Evolutionary conservation across 2,888 invertebrate genomes (phyloP).

Genomic region (Aethes cnicana): DNA sequence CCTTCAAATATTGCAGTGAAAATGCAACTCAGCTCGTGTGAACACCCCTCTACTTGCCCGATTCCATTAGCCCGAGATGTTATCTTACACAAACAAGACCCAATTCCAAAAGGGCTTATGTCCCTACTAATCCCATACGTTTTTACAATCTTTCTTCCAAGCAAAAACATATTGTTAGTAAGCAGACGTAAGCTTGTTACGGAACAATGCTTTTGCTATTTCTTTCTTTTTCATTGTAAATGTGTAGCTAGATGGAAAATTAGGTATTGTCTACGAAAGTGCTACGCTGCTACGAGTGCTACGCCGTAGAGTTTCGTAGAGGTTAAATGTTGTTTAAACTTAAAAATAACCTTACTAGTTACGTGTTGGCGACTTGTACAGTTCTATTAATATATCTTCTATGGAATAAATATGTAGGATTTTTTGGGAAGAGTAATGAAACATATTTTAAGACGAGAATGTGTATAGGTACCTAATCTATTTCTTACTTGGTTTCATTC

Average conservation of each 20-base stretch:
- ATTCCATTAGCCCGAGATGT: conserved; percentile 32
- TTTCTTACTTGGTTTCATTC: too few relatives aligned
- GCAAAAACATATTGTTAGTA: conserved; percentile 5
- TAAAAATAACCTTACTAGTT: too few relatives aligned
- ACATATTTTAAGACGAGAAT: too few relatives aligned
- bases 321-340: too few relatives aligned
- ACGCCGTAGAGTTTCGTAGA: conserved; percentile 1
- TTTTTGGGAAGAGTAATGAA: too few relatives aligned
- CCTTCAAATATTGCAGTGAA: too few relatives aligned
- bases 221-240: conserved; percentile 2
- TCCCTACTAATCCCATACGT: conserved; percentile 7
- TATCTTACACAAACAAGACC: conserved; percentile 9
- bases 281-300: conserved; percentile 1
- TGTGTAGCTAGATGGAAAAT: background rate
- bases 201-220: conserved; percentile 11
- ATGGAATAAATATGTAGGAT: too few relatives aligned
- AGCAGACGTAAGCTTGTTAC: conserved; percentile 11
- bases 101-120: background rate
- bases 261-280: conserved; percentile 2
- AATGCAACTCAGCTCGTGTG: background rate
- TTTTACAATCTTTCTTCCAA: background rate
- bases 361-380: too few relatives aligned
- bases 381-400: too few relatives aligned
- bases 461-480: too few relatives aligned
- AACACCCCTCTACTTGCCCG: conserved; percentile 8